Evolutionary conservation across 2,888 invertebrate species (phyloP).

Genomic region (Watsonalla binaria): DNA sequence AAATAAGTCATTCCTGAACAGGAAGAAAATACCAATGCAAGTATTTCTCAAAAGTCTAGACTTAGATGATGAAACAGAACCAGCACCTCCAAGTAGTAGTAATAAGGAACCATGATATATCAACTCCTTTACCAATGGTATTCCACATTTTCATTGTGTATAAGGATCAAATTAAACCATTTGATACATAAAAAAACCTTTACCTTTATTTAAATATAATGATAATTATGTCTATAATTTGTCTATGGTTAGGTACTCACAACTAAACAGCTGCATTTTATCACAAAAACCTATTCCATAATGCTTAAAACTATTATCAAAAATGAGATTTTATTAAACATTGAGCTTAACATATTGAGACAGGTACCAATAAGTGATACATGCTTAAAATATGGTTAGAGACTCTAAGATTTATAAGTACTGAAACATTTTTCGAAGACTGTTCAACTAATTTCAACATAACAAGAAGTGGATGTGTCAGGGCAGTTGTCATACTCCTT

Average conservation of each 20-base stretch:
- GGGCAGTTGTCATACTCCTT: constrained; percentile 83
- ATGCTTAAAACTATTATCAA: no score
- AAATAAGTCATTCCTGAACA: constrained; percentile 69
- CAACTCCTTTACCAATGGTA: constrained; percentile 38
- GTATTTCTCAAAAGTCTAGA: constrained; percentile 75
- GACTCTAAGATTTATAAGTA: no score
- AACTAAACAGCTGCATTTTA: no score
- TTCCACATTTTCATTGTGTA: constrained; percentile 7
- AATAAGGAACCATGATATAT: constrained; percentile 20
- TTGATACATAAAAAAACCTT: constrained; percentile 2
- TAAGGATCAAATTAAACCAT: neutral
- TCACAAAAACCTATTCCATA: no score
- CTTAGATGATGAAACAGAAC: constrained; percentile 61
- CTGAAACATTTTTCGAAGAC: neutral
- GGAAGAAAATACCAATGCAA: constrained; percentile 76
- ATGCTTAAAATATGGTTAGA: no score
- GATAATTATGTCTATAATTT: constrained; percentile 13
- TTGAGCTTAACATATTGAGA: no score
- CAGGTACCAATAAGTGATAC: no score
- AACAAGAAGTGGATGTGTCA: constrained; percentile 75
- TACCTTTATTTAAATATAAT: constrained; percentile 8
- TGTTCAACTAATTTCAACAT: constrained; percentile 28
- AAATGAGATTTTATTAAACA: no score
- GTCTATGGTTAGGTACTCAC: no score
- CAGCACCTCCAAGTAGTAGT: constrained; percentile 29